A percentile compares a stretch with the other conserved stretches of the same genome.
Conservation (phyloP, 1,140 invertebrate species). For the Matsumurasca onukii region DNA sequence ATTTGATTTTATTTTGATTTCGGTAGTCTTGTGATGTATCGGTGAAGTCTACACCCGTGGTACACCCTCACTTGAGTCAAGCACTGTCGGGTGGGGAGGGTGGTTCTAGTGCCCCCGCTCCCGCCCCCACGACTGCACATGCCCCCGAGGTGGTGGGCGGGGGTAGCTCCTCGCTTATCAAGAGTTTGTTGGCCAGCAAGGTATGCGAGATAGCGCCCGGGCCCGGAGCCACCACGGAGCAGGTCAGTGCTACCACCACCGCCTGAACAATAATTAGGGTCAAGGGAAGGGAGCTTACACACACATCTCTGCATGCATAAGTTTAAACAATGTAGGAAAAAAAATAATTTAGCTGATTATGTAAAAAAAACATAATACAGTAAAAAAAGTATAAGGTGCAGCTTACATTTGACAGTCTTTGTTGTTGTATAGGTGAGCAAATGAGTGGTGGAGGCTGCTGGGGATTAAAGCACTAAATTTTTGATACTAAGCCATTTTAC, state of each 20-base stretch:
- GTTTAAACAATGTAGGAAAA: no score
- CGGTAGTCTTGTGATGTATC: not conserved
- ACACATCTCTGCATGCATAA: no score
- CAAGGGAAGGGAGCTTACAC: no score
- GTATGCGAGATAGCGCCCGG: conserved; percentile 50
- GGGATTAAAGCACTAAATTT: no score
- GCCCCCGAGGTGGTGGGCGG: conserved; percentile 37
- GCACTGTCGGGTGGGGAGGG: conserved; percentile 56
- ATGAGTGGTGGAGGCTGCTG: no score
- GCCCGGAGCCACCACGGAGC: not conserved
- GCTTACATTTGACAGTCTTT: no score
- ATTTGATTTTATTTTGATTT: not conserved
- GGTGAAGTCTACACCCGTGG: conserved; percentile 56
- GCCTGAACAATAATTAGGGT: no score
- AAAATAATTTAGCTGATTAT: no score
- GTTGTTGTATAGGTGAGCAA: no score
- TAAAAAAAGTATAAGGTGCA: no score
- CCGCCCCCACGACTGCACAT: conserved; percentile 40
- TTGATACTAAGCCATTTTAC: no score
- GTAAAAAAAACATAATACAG: no score
- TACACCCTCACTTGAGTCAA: conserved; percentile 63
- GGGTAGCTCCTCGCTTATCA: conserved; percentile 67
- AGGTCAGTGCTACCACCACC: conserved; percentile 29
- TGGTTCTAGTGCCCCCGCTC: conserved; percentile 48
- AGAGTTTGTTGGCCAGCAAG: conserved; percentile 83